Base-by-base conservation (phyloP, 2,888 invertebrate species). In the Maniola hyperantus region DNA sequence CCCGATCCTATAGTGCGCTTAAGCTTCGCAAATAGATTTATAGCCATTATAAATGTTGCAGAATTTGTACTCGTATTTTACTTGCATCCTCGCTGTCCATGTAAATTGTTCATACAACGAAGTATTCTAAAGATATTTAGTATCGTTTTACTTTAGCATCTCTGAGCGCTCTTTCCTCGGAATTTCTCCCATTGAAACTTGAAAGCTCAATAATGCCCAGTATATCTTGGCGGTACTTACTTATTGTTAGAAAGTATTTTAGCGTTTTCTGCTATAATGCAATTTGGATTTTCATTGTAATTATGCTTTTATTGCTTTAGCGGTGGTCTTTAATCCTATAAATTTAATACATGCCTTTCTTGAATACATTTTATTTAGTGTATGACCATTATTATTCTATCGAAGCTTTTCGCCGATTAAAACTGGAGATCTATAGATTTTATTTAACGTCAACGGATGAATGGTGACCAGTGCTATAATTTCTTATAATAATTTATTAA, bases 221-320 rank as follows among this genome's bases (percentile, higher is more conserved):
- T 80, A 78, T 78, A 79, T 82, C 79, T 80, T 74, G 66, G 69
- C 66, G 67, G 62, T 70, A 46, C 76, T 75, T 76, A 77, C 75
- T 78, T 81, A 81, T 83, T 84, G 82, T 85, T 83, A 80, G 80
- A 82, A 83, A 84, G 80, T 80, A 76, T 80, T 83, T 78, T 77
- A 62, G 42, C 53, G 42, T 62, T 60, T 42, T 62, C 53, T 62
- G 42, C 62, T 53, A 62, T 62, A 42, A 62, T 53, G 53, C 62
- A 51, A 62, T 62, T 62, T 62, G 53, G 51, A 48, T 55, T 60
- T 55, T 44, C 64, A 39, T 42, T 60, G 10, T 55, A 51, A 64
- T 57, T 50, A 44, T 20, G 36, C 42, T 42, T 67, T 53, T 53
- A 20, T 44, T 26, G 51, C 18, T 26, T 39, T 34, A 57, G 44